Evolutionary conservation across 2,113 vertebrate genomes (phyloP).

Genomic region (Gambusia holbrooki): DNA sequence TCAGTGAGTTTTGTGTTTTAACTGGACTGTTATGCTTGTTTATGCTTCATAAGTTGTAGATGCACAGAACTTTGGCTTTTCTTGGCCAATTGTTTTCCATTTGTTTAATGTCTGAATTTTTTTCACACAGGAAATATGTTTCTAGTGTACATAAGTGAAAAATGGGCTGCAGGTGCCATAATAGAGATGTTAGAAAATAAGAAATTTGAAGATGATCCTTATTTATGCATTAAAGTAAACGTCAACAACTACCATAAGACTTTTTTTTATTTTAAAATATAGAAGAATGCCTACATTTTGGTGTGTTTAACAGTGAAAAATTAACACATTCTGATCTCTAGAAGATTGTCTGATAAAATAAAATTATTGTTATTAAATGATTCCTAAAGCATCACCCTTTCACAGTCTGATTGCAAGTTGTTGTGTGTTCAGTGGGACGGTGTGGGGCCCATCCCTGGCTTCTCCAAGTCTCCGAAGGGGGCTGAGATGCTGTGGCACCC

Average conservation of each 20-base stretch:
- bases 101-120: too few species aligned
- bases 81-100: too few species aligned
- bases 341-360: background rate
- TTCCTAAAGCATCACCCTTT: background rate
- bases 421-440: constrained; percentile 90
- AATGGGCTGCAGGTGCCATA: background rate
- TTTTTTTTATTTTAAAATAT: background rate
- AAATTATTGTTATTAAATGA: background rate
- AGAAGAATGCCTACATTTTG: too few species aligned
- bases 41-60: background rate
- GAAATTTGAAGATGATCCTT: too few species aligned
- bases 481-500: constrained; percentile 99
- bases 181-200: too few species aligned
- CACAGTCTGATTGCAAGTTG: background rate
- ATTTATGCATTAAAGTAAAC: background rate
- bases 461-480: constrained; percentile 94
- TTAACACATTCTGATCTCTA: background rate
- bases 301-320: too few species aligned
- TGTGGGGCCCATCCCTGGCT: constrained; percentile 94
- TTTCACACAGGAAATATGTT: too few species aligned
- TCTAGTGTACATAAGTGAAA: background rate
- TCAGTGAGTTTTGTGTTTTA: constrained; percentile 78
- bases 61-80: too few species aligned
- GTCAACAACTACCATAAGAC: background rate
- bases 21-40: background rate